These are phyloP conservation scores for Rutpela maculata DNA, from an alignment of 2,888 invertebrate genomes.

Conservation along the genomic window DNA sequence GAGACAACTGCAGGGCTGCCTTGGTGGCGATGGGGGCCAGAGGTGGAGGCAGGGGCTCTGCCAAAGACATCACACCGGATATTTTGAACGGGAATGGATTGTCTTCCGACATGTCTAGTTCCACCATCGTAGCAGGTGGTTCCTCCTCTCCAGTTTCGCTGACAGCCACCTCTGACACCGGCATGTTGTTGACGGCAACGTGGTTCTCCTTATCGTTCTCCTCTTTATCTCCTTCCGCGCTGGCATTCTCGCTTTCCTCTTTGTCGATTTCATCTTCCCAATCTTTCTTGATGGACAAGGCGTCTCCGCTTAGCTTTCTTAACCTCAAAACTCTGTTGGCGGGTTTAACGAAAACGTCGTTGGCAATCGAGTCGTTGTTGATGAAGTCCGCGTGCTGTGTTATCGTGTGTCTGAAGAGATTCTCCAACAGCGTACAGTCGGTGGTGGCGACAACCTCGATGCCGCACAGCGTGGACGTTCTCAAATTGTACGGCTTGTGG, in stretches of 20 bases:
- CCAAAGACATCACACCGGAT: slow-evolving; percentile 66
- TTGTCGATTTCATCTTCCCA: slow-evolving; percentile 50
- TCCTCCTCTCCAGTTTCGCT: background rate
- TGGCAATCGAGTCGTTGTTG: slow-evolving; percentile 8
- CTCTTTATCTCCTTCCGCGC: background rate
- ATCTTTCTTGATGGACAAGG: slow-evolving; percentile 70
- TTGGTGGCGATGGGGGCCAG: slow-evolving; percentile 52
- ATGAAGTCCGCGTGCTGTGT: slow-evolving; percentile 57
- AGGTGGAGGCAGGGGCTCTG: slow-evolving; percentile 54
- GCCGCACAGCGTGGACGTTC: slow-evolving; percentile 55
- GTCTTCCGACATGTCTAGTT: slow-evolving; percentile 63
- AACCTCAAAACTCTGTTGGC: slow-evolving; percentile 64
- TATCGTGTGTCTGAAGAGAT: slow-evolving; percentile 60
- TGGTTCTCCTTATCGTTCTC: slow-evolving; percentile 13
- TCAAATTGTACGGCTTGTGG: slow-evolving; percentile 57
- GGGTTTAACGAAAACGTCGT: slow-evolving; percentile 21
- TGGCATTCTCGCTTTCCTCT: background rate
- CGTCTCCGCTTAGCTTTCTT: slow-evolving; percentile 74
- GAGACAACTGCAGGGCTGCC: slow-evolving; percentile 30
- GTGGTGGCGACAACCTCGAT: slow-evolving; percentile 46
- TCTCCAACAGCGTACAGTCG: slow-evolving; percentile 55
- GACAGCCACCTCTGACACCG: background rate
- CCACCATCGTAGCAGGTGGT: slow-evolving; percentile 34
- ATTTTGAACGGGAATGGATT: slow-evolving; percentile 73
- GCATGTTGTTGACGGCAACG: slow-evolving; percentile 1